Evolutionary conservation across 2,888 invertebrate species (phyloP), one percentile per base, ranked within the genome.

Genomic region (Drosophila nigricruria): DNA sequence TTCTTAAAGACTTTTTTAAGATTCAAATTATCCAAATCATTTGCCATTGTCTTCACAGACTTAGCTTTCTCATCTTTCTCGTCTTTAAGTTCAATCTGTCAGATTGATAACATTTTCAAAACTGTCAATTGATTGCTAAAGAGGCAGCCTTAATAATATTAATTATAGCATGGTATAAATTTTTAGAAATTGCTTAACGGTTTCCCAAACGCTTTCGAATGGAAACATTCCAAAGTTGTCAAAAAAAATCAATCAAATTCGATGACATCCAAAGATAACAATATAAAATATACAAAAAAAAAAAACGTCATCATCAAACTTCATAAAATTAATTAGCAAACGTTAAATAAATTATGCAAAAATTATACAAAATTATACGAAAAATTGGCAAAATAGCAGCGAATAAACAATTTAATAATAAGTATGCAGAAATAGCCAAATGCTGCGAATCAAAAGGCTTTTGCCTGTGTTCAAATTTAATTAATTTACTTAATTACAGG

Each of bases 401-500:
- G 38, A 54, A 54, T 54, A 56, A 32, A 52, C 32, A 45, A 32
- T 36, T 57, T 52, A 36, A 34, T 57, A 47, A 47, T 67, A 45
- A 54, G 47, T 36, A 66, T 69, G 63, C 59, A 70, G 40, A 54
- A 58, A 71, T 49, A 57, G 54, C 65, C 62, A 53, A 75, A 66
- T 67, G 63, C 63, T 20, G 16, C 25, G 25, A 65, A 57, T 66
- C 23, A 36, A 50, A 61, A 54, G 34, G 50, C 27, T 32, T 30
- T 45, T 45, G 61, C 43, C 43, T 50, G 62, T 56, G 67, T 49
- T 66, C 40, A 49, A 89, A 87, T 73, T 87, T 78, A 84, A 87
- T 84, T 78, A 89, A 83, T 79, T 76, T 81, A 81, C 67, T 75
- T 83, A 89, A 83, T 82, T 89, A 89, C 84, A 83, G 77, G 50